Conservation (phyloP, 2,888 invertebrate genomes). For the Ichneumoninae sp. region DNA sequence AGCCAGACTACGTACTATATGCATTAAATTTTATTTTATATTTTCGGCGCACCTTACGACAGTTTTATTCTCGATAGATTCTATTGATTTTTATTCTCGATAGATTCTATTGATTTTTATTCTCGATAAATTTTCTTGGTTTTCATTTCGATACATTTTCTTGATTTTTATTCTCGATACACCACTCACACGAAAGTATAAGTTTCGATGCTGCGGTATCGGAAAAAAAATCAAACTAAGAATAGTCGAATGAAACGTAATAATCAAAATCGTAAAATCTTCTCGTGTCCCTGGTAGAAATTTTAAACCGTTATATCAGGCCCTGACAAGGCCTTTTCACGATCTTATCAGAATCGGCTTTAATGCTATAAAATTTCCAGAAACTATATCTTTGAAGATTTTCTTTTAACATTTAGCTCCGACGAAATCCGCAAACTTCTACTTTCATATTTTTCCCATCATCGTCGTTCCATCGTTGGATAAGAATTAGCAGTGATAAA, state of each 20-base stretch:
- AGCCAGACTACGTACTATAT: slow-evolving; percentile 18
- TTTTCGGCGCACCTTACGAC: slow-evolving; percentile 28
- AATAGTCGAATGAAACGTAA: background rate
- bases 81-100: background rate
- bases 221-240: slow-evolving; percentile 2
- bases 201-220: slow-evolving; percentile 14
- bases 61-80: slow-evolving; percentile 18
- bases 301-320: background rate
- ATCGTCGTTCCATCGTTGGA: background rate
- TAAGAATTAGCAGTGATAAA: background rate
- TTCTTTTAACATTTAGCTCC: background rate
- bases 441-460: background rate
- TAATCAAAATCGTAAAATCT: background rate
- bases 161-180: background rate
- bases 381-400: background rate
- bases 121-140: background rate
- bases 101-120: background rate
- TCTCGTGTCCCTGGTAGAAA: background rate
- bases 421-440: background rate
- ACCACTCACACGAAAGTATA: slow-evolving; percentile 8
- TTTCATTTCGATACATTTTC: background rate
- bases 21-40: slow-evolving; percentile 40
- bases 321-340: background rate
- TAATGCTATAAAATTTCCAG: background rate
- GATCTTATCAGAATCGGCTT: background rate